A percentile compares a stretch with the other conserved stretches of the same genome.
phyloP scores from a whole-genome alignment of 2,797 vertebrate species.

The Bradypodion pumilum region DNA sequence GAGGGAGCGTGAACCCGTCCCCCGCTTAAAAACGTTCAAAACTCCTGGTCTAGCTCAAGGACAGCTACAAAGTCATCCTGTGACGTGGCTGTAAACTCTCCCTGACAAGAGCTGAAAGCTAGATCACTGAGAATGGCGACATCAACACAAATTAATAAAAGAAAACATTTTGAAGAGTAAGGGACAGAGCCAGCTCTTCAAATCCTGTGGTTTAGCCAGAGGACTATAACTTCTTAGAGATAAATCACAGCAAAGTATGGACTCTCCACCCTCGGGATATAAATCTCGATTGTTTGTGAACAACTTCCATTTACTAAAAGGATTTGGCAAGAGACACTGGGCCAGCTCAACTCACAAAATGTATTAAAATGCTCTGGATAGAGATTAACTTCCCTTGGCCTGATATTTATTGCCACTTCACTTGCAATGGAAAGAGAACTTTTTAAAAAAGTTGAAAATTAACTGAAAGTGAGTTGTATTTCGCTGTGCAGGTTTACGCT shows the following conservation, averaged over 20 bases:
- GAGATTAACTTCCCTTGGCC: slow-evolving; percentile 43
- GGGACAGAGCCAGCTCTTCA: slow-evolving; percentile 41
- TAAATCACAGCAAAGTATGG: slow-evolving; percentile 44
- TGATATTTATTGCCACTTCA: slow-evolving; percentile 52
- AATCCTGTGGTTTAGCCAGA: slow-evolving; percentile 51
- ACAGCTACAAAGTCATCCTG: slow-evolving; percentile 30
- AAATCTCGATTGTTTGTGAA: slow-evolving; percentile 46
- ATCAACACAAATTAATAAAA: slow-evolving; percentile 49
- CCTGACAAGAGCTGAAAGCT: slow-evolving; percentile 24
- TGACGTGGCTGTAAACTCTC: slow-evolving; percentile 22
- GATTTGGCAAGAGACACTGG: slow-evolving; percentile 53
- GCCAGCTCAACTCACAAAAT: slow-evolving; percentile 42
- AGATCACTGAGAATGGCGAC: slow-evolving; percentile 53
- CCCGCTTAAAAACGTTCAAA: too few relatives aligned
- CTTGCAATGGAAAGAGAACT: slow-evolving; percentile 31
- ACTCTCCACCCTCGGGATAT: slow-evolving; percentile 26
- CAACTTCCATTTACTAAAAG: slow-evolving; percentile 52
- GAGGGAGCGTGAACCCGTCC: too few relatives aligned
- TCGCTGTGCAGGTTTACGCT: not conserved
- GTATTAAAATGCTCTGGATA: slow-evolving; percentile 40
- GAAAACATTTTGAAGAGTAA: slow-evolving; percentile 39
- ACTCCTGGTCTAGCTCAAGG: slow-evolving; percentile 31
- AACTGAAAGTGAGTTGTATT: slow-evolving; percentile 2
- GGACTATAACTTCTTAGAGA: slow-evolving; percentile 40
- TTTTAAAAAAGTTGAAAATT: slow-evolving; percentile 3